phyloP scores from a whole-genome alignment of 2,113 vertebrate species.

The Nanorana parkeri region DNA sequence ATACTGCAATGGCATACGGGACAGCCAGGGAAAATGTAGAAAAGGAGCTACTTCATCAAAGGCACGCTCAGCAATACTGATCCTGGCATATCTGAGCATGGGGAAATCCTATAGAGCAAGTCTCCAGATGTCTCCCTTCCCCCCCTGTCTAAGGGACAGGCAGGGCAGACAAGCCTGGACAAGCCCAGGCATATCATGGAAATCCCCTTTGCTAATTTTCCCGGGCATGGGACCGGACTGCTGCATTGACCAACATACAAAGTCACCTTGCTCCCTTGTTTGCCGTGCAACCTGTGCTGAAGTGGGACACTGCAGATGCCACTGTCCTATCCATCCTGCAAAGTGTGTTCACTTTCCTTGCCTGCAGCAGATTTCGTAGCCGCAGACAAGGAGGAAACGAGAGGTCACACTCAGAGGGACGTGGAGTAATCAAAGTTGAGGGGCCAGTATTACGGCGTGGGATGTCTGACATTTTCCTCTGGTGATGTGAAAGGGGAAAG shows the following conservation, averaged over 20 bases:
- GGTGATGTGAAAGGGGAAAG: not conserved
- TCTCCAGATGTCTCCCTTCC: conserved; percentile 2
- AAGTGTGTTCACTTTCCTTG: not conserved
- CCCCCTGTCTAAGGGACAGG: conserved; percentile 45
- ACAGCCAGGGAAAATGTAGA: not conserved
- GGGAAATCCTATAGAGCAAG: conserved; percentile 19
- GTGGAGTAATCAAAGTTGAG: conserved; percentile 1
- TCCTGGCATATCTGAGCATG: conserved; percentile 11
- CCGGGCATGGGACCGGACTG: not conserved
- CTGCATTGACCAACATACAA: conserved; percentile 32
- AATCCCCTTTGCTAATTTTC: conserved; percentile 59
- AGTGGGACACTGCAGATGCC: conserved; percentile 9
- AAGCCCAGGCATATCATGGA: conserved; percentile 67
- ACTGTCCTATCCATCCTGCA: not conserved
- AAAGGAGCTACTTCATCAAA: conserved; percentile 22
- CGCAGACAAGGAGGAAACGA: not conserved
- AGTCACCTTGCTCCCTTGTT: conserved; percentile 47
- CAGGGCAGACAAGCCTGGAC: conserved; percentile 62
- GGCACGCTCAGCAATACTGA: conserved; percentile 39
- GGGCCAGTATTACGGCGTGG: not conserved
- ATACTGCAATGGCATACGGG: conserved; percentile 32
- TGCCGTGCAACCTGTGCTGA: not conserved
- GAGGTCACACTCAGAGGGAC: not conserved
- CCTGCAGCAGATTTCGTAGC: not conserved
- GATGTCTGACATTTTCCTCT: not conserved